Evolutionary conservation across 2,888 invertebrate species (phyloP), one percentile per base, ranked within the genome.

Genomic region (Lordiphosa andalusiaca): DNA sequence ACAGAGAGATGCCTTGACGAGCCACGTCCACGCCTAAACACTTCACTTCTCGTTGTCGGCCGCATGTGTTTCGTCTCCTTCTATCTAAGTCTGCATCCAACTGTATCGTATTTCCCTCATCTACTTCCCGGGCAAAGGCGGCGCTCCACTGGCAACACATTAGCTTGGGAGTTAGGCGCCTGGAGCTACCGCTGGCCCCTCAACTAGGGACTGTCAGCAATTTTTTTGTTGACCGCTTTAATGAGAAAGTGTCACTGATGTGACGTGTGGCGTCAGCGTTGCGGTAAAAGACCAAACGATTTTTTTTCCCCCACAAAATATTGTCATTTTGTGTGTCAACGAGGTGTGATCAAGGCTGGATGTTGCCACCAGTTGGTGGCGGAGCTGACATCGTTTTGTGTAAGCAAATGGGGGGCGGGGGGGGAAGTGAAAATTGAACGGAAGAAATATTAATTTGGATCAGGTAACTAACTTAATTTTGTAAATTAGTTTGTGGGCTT

Each of bases 241-340:
- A 78, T 78, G 77, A 81, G 77, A 81, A 77, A 77, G 81, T 78
- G 77, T 78, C 77, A 77, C 56, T 72, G 76, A 75, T 67, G 69
- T 77, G 80, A 77, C 80, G 65, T 69, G 46, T 73, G 63, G 30
- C 30, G 30, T 30, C 30, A 30, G 30, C 30, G 30, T 30, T 30
- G 30, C 63, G 72, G 63, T 55, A 30, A 70, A 75, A 80, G 64
- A 78, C 68, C 73, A 78, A 75, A 64, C 60, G 68, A 46, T 76
- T 64, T 73, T 16, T n/a, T 30, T 56, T 48, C 66, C 10, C 10
- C 30, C 30, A 30, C 30, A 30, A 30, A 30, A 73, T 70, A 68
- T 58, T 74, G 73, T 73, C 80, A 71, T 38, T 56, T 52, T 64
- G 78, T 59, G 48, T 63, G 78, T 59, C 55, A 66, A 38, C n/a